phyloP scores from a whole-genome alignment of 2,113 vertebrate species.

The Sigmodon hispidus region DNA sequence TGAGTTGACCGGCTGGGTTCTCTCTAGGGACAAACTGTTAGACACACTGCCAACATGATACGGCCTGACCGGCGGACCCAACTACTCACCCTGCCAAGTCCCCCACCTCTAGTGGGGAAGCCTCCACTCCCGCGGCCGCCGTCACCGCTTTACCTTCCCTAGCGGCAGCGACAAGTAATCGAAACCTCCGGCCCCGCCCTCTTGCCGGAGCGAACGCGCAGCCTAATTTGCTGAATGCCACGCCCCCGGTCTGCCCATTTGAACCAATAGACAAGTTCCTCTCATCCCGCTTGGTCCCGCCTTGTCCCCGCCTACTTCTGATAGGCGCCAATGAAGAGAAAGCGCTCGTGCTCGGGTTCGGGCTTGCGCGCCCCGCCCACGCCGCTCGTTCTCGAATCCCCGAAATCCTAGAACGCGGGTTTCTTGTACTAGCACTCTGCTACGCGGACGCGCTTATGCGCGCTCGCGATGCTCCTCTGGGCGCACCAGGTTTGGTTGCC shows the following conservation, averaged over 20 bases:
- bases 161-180: slow-evolving; percentile 73
- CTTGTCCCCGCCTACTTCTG: not conserved
- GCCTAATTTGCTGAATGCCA: slow-evolving; percentile 73
- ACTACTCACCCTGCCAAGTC: slow-evolving; percentile 64
- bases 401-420: not conserved
- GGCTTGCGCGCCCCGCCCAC: slow-evolving; percentile 62
- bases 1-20: slow-evolving; percentile 40
- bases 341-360: slow-evolving; percentile 52
- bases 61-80: not conserved
- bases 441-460: slow-evolving; percentile 52
- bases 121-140: slow-evolving; percentile 53
- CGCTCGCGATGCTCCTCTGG: slow-evolving; percentile 30
- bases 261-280: slow-evolving; percentile 54
- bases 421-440: not conserved
- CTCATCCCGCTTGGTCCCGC: not conserved
- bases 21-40: not conserved
- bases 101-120: slow-evolving; percentile 36
- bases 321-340: slow-evolving; percentile 59
- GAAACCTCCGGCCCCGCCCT: slow-evolving; percentile 78
- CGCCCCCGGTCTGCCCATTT: slow-evolving; percentile 43
- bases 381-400: slow-evolving; percentile 54
- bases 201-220: slow-evolving; percentile 69
- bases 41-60: not conserved
- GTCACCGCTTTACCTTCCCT: slow-evolving; percentile 60
- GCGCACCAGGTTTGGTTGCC: slow-evolving; percentile 73